Conservation (phyloP, 2,797 vertebrate species). For the Fistularia tabacaria region DNA sequence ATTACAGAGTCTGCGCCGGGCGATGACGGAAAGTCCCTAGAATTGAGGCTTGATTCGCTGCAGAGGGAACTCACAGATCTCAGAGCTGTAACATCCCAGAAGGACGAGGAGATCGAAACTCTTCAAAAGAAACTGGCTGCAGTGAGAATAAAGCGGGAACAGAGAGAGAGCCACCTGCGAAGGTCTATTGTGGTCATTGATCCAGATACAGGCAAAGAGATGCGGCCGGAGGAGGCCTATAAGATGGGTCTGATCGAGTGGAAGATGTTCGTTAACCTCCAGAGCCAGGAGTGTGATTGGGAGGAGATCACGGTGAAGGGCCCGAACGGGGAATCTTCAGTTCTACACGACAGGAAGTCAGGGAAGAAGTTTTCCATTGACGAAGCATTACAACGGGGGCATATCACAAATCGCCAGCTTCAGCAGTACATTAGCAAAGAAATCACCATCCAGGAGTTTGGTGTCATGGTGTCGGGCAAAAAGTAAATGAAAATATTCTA, state of each 20-base stretch:
- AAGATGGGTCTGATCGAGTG: slow-evolving; percentile 91
- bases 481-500: slow-evolving; percentile 41
- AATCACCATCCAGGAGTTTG: slow-evolving; percentile 95
- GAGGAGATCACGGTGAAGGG: slow-evolving; percentile 93
- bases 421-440: slow-evolving; percentile 92
- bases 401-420: slow-evolving; percentile 82
- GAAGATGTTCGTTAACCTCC: slow-evolving; percentile 95
- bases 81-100: slow-evolving; percentile 79
- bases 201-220: slow-evolving; percentile 91
- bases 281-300: slow-evolving; percentile 97
- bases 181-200: slow-evolving; percentile 96
- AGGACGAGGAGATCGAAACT: slow-evolving; percentile 86
- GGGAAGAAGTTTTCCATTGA: slow-evolving; percentile 94
- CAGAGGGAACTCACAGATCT: slow-evolving; percentile 88
- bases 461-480: slow-evolving; percentile 87
- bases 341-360: slow-evolving; percentile 93
- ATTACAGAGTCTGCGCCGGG: slow-evolving; percentile 75
- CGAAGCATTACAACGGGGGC: slow-evolving; percentile 82
- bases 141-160: slow-evolving; percentile 87
- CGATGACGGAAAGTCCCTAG: slow-evolving; percentile 79
- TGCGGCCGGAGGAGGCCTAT: slow-evolving; percentile 92
- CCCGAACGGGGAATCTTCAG: slow-evolving; percentile 86
- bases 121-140: slow-evolving; percentile 85
- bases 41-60: slow-evolving; percentile 83
- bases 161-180: slow-evolving; percentile 92